phyloP scores from a whole-genome alignment of 2,113 vertebrate species.

The Hippolais icterina region DNA sequence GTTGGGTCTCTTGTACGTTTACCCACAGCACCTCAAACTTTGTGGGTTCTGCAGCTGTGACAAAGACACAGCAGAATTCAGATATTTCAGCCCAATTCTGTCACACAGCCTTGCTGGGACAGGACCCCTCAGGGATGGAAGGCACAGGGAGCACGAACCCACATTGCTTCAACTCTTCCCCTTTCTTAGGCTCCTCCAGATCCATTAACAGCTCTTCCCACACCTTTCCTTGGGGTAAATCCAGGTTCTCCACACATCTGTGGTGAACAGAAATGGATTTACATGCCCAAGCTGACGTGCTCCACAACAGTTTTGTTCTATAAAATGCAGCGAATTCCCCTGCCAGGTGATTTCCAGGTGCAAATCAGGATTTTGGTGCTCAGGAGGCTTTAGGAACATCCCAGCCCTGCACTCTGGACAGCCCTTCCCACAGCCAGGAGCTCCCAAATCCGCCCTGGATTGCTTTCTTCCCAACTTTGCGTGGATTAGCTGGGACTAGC shows the following conservation, averaged over 20 bases:
- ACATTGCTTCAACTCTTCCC: not conserved
- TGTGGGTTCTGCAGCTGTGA: not conserved
- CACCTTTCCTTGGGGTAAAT: not conserved
- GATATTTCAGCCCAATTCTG: not conserved
- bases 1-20: not conserved
- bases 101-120: not conserved
- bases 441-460: not conserved
- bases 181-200: not conserved
- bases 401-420: not conserved
- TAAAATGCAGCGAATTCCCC: not conserved
- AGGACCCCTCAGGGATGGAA: not conserved
- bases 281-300: rapidly evolving
- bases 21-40: not conserved
- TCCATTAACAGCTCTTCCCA: not conserved
- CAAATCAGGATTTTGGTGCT: not conserved
- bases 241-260: not conserved
- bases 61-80: not conserved
- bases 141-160: not conserved
- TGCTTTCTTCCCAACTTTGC: conserved; percentile 9
- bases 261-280: not conserved
- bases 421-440: not conserved
- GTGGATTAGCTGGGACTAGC: conserved; percentile 8
- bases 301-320: not conserved
- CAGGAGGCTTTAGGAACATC: not conserved
- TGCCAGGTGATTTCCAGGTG: not conserved